These are phyloP conservation scores for Deladenus siricidicola DNA, from an alignment of 2,888 invertebrate genomes.

Conservation along the genomic window DNA sequence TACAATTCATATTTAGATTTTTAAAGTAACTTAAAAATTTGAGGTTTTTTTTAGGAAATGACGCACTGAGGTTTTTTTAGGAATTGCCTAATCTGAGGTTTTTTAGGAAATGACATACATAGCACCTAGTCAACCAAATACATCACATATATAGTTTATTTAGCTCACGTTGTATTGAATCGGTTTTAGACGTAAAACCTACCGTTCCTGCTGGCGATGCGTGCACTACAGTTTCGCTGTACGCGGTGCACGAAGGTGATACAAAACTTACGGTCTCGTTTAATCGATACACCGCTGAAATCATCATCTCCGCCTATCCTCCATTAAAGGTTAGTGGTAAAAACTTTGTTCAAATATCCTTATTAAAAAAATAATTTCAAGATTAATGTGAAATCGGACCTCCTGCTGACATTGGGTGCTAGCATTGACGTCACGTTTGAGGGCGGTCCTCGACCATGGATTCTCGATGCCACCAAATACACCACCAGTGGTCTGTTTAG, in stretches of 20 bases:
- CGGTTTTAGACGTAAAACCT: slow-evolving; percentile 11
- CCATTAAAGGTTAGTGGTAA: slow-evolving; percentile 21
- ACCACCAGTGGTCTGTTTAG: slow-evolving; percentile 25
- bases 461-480: slow-evolving; percentile 32
- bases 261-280: slow-evolving; percentile 16
- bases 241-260: slow-evolving; percentile 31
- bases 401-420: slow-evolving; percentile 30
- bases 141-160: too few species aligned
- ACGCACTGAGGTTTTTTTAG: too few species aligned
- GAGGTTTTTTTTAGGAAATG: too few species aligned
- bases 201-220: slow-evolving; percentile 12
- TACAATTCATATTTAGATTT: too few species aligned
- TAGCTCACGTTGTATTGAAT: too few species aligned
- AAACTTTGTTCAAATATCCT: too few species aligned
- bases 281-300: slow-evolving; percentile 18
- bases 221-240: slow-evolving; percentile 24
- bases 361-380: background rate
- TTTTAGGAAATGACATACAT: too few species aligned
- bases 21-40: too few species aligned
- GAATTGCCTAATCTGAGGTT: too few species aligned
- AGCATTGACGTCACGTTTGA: slow-evolving; percentile 18
- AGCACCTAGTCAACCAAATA: too few species aligned
- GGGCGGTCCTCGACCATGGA: slow-evolving; percentile 46
- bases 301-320: slow-evolving; percentile 36
- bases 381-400: background rate